Base-by-base conservation (phyloP, 2,797 vertebrate species). In the Halcyon leucocephala region DNA sequence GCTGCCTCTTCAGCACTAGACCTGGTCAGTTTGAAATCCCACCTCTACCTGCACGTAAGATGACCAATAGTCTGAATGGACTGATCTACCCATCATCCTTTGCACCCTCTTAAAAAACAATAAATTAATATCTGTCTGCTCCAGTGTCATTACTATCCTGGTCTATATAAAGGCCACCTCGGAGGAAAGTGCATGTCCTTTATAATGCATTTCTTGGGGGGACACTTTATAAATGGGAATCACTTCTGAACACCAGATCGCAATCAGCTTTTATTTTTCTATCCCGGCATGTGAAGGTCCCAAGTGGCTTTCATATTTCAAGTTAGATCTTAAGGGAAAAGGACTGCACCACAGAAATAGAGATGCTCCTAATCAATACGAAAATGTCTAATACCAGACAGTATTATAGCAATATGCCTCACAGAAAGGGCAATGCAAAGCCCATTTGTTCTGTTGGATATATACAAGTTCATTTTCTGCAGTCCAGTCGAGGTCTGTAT, bases 391-490 rank as follows among this genome's bases (percentile, higher is more conserved):
- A 71, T 73, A 70, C 12, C 66, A 93, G 90, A 82, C 64, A 89
- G 73, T 48, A 37, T 41, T 65, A 83, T 0, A 74, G 80, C 78
- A 89, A 89, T 80, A 42, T 67, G 83, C 91, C 83, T 96, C 88
- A 86, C 95, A 95, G 91, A 95, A 96, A 92, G 94, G 71, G 73
- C 83, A 95, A 52, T 73, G 64, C 93, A 93, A 90, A 95, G 28
- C 90, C 86, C 86, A 90, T 96, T 94, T 95, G 64, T 88, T 95
- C 88, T 85, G 62, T 62, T 90, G 65, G 91, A 44, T 86, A 81
- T 57, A 92, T 57, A 89, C 79, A 82, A 87, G 72, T 69, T 90
- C 51, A 73, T 92, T 91, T 92, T 82, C 86, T 83, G 78, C 35
- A 94, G 89, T 90, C 89, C 93, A 92, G 91, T 92, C 90, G 95